Base-by-base conservation (phyloP, 2,888 invertebrate genomes). In the Morinoia aosen region DNA sequence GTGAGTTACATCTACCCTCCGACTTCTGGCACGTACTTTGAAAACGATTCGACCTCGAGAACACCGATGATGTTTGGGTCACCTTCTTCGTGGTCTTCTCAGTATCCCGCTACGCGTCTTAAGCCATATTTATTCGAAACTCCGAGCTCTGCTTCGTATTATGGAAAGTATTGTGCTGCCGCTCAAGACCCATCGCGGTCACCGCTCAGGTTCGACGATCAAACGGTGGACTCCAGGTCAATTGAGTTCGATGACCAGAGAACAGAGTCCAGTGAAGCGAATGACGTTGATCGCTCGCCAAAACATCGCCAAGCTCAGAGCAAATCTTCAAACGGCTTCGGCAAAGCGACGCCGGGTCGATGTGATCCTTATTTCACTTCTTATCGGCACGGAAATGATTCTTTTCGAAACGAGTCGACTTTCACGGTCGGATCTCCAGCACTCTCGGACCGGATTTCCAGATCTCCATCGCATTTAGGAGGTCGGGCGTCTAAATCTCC, bases 141-240 rank as follows among this genome's bases (percentile, higher is more conserved):
- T 56, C 57, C 93, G 8, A 57, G 56, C 11, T 57, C 57, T 19
- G 11, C 93, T 57, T 57, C 93, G 11, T 57, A 56, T 12, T 93
- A 93, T 57, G 93, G 93, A 56, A 93, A 93, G 58, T 93, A 93
- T 57, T 93, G 93, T 33, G 93, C 93, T 19, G 57, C 57, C 5
- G 93, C 57, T 93, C 93, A 93, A n/a, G 58, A 93, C 56, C n/a
- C 93, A 19, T 56, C 57, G 5, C 11, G 93, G 93, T 93, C 93
- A 7, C 93, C 93, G 14, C 39, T 57, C 11, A 16, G 93, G 57
- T 57, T 40, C 48, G 90, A 90, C 14, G 40, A 90, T 14, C 39
- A 48, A 90, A 90, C 25, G 76, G 39, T 90, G 40, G 40, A 40
- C 19, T 90, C 19, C 90, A 76, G 25, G 76, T 76, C 93, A 33